A percentile compares a stretch with the other conserved stretches of the same genome.
Conservation (phyloP, 2,113 vertebrate species). For the Gymnogyps californianus region DNA sequence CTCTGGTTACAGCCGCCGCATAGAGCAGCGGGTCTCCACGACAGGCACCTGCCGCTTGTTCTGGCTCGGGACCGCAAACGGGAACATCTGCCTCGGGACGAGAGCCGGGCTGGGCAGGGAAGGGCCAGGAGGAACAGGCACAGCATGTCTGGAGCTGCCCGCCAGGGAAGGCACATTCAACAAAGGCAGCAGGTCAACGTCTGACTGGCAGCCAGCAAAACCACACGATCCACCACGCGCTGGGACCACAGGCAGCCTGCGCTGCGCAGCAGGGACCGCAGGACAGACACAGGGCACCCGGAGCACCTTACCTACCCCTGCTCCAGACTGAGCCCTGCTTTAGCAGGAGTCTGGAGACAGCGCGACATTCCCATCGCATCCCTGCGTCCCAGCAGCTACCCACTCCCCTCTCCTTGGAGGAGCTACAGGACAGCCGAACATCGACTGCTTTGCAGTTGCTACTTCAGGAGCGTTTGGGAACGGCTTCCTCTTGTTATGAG, state of each 20-base stretch:
- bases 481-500: rapidly evolving
- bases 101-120: neutral
- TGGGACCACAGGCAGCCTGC: neutral
- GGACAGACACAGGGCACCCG: neutral
- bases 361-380: rapidly evolving
- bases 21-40: neutral
- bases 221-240: rapidly evolving
- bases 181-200: neutral
- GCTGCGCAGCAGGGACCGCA: rapidly evolving
- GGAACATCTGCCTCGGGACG: rapidly evolving
- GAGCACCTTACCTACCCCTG: neutral
- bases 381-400: neutral
- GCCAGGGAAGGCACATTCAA: neutral
- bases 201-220: neutral
- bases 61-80: neutral
- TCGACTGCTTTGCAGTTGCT: rapidly evolving
- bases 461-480: neutral
- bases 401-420: too few relatives aligned
- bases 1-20: neutral
- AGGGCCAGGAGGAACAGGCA: neutral
- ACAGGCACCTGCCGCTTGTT: neutral
- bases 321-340: neutral
- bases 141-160: rapidly evolving
- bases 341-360: neutral
- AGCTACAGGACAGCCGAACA: neutral